A percentile compares a stretch with the other conserved stretches of the same genome.
Evolutionary conservation across 2,888 invertebrate species (phyloP).

Genomic region (Drosophila ustulata): DNA sequence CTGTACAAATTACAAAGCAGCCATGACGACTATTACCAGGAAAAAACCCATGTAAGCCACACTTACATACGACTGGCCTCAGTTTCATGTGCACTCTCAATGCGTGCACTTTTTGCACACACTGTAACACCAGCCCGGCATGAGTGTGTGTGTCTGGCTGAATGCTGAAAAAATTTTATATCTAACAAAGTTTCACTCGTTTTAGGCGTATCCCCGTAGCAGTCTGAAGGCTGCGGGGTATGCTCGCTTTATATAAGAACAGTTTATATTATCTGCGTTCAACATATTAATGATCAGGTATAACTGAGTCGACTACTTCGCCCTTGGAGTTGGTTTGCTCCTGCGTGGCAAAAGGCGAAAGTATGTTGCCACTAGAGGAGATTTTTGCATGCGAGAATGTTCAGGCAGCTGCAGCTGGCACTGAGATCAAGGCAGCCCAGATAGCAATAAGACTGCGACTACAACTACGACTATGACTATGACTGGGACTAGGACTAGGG

Average conservation of each 20-base stretch:
- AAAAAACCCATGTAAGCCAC: conserved; percentile 71
- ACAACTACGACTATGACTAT: conserved; percentile 3
- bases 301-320: neutral
- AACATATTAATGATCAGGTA: conserved; percentile 11
- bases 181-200: conserved; percentile 75
- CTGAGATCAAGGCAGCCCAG: conserved; percentile 51
- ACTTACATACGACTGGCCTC: conserved; percentile 68
- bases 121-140: conserved; percentile 46
- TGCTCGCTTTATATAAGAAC: neutral
- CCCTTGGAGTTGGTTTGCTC: neutral
- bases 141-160: conserved; percentile 20
- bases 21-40: conserved; percentile 74
- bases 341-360: conserved; percentile 17
- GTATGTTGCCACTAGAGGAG: conserved; percentile 60
- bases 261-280: no score
- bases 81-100: conserved; percentile 51
- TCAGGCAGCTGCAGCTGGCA: conserved; percentile 55
- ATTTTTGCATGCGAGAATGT: conserved; percentile 73
- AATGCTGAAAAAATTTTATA: conserved; percentile 59
- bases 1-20: conserved; percentile 75
- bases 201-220: conserved; percentile 42
- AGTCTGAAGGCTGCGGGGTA: conserved; percentile 1
- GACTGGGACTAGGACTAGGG: neutral
- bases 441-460: conserved; percentile 36
- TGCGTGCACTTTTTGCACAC: conserved; percentile 76